These are phyloP conservation scores for Tetragonula carbonaria DNA, from an alignment of 2,888 invertebrate species.

Conservation along the genomic window DNA sequence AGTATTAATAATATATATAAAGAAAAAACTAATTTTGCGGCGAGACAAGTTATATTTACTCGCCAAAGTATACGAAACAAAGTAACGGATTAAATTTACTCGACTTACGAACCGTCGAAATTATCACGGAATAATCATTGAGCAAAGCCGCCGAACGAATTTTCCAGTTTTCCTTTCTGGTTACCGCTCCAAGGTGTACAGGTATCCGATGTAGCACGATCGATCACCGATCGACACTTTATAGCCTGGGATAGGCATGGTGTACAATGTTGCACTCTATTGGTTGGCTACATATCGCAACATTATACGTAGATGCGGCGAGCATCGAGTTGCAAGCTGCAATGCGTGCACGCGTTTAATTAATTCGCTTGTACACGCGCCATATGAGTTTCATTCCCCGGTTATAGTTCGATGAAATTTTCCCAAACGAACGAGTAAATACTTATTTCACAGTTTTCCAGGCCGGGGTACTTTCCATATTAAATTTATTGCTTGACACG, in stretches of 20 bases:
- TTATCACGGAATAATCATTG: not conserved
- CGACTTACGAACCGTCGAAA: not conserved
- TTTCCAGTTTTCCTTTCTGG: not conserved
- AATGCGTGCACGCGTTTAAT: constrained; percentile 46
- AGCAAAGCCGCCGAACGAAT: not conserved
- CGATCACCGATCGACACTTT: constrained; percentile 40
- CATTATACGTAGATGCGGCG: constrained; percentile 39
- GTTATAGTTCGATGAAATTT: constrained; percentile 6
- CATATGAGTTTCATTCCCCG: not conserved
- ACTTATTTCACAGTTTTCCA: not conserved
- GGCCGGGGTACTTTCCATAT: constrained; percentile 2
- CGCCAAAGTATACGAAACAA: not conserved
- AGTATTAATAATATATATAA: too few relatives aligned
- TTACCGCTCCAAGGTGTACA: constrained; percentile 13
- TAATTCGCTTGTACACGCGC: constrained; percentile 36
- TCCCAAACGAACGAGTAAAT: constrained; percentile 8
- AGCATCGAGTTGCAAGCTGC: constrained; percentile 50
- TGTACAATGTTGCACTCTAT: constrained; percentile 41
- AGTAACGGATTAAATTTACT: not conserved
- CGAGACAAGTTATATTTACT: too few relatives aligned
- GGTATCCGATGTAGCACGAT: constrained; percentile 19
- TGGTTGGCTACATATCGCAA: constrained; percentile 38
- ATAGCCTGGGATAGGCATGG: constrained; percentile 20
- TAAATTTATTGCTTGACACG: constrained; percentile 12
- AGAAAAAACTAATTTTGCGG: too few relatives aligned